Percentiles rank a stretch among this genome's conserved stretches.
Conservation (phyloP, 2,113 vertebrate genomes). For the Carlito syrichta region DNA sequence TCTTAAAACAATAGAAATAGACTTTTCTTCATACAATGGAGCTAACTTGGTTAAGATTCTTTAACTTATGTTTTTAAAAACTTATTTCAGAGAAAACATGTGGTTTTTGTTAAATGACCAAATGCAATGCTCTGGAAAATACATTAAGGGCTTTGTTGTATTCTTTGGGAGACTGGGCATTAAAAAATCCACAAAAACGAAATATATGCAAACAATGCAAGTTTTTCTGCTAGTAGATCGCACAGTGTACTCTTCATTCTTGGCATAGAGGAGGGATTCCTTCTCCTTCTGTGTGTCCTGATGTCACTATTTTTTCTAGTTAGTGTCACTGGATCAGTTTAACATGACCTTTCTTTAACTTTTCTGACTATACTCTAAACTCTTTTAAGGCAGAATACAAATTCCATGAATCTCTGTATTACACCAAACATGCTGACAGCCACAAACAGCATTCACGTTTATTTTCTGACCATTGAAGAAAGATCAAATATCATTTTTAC, state of each 20-base stretch:
- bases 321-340: not conserved
- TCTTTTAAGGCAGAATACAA: not conserved
- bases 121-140: not conserved
- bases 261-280: not conserved
- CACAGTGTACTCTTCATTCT: not conserved
- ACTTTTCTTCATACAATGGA: not conserved
- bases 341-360: not conserved
- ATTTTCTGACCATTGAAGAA: not conserved
- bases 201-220: not conserved
- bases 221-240: not conserved
- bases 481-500: not conserved
- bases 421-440: not conserved
- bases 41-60: not conserved
- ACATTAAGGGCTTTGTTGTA: not conserved
- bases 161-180: not conserved
- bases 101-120: not conserved
- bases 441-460: not conserved
- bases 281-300: not conserved
- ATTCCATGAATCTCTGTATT: not conserved
- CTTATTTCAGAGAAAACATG: not conserved
- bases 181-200: not conserved
- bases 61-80: not conserved
- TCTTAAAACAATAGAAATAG: not conserved
- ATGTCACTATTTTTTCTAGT: not conserved
- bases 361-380: not conserved